phyloP scores from a whole-genome alignment of 2,113 vertebrate species.

The Pollimyrus isidori region DNA sequence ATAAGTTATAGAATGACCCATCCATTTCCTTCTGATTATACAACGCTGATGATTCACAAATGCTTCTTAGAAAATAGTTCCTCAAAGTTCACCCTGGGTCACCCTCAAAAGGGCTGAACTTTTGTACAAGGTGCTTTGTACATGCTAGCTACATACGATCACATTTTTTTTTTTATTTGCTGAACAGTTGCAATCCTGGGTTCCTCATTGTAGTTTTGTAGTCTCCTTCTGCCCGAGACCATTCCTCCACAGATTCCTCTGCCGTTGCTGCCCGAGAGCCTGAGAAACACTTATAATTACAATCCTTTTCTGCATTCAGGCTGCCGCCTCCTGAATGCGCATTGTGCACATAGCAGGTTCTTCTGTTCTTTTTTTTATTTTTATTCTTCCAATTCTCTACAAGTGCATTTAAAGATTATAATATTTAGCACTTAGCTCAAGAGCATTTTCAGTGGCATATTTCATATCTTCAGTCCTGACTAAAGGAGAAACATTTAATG shows the following conservation, averaged over 20 bases:
- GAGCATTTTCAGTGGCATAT: background rate
- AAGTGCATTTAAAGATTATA: background rate
- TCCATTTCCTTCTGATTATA: constrained; percentile 41
- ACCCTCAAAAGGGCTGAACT: constrained; percentile 21
- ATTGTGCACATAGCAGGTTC: background rate
- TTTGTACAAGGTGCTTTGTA: constrained; percentile 7
- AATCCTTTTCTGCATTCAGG: background rate
- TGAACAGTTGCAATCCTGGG: background rate
- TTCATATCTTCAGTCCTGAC: background rate
- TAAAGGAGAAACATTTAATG: background rate
- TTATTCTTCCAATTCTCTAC: background rate
- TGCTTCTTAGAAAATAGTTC: constrained; percentile 36
- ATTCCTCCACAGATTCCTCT: background rate
- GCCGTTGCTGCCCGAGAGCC: background rate
- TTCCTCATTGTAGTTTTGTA: background rate
- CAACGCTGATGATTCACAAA: constrained; percentile 28
- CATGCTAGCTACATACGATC: background rate
- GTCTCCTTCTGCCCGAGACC: background rate
- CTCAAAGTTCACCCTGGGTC: constrained; percentile 43
- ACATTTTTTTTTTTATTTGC: background rate
- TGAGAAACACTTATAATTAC: background rate
- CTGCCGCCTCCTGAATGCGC: background rate
- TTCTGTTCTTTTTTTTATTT: background rate
- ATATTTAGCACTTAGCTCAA: background rate
- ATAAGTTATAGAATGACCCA: constrained; percentile 19